These are phyloP conservation scores for Hipparchia sbordonii DNA, from an alignment of 2,888 invertebrate genomes.

Conservation along the genomic window DNA sequence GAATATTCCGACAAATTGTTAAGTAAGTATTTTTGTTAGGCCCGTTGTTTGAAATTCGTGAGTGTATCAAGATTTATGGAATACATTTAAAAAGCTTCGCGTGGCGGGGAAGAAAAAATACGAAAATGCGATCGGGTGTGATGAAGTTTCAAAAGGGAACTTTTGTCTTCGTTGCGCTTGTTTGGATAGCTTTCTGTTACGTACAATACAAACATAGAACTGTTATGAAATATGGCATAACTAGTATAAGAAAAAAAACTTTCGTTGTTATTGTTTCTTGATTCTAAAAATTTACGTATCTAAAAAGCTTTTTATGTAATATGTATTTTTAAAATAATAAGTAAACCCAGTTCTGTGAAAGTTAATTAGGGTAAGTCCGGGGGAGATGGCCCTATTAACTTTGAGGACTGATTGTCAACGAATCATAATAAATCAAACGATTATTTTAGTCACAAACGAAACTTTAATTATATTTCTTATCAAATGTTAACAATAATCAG, in stretches of 20 bases:
- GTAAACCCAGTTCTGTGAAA: too few species aligned
- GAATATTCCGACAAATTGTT: conserved; percentile 50
- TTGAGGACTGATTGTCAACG: too few species aligned
- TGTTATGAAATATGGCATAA: conserved; percentile 12
- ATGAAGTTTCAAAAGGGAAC: conserved; percentile 56
- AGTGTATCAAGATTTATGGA: conserved; percentile 73
- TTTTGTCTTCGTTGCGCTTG: conserved; percentile 52
- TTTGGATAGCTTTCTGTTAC: conserved; percentile 63
- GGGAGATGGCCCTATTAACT: too few species aligned
- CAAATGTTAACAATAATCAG: too few species aligned
- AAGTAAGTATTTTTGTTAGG: conserved; percentile 70
- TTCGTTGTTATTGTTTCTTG: not conserved
- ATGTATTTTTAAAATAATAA: too few species aligned
- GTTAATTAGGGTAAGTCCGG: too few species aligned
- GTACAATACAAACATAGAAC: conserved; percentile 32
- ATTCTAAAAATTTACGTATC: not conserved
- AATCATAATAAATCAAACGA: too few species aligned
- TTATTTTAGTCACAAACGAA: too few species aligned
- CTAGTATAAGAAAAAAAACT: not conserved
- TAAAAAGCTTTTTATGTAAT: too few species aligned
- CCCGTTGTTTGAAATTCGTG: conserved; percentile 60
- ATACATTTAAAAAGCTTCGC: conserved; percentile 67
- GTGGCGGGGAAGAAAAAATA: conserved; percentile 66
- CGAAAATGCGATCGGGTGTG: conserved; percentile 61
- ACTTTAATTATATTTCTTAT: too few species aligned